Base-by-base conservation (phyloP, 2,113 vertebrate genomes). In the Romanogobio albipinnatus region DNA sequence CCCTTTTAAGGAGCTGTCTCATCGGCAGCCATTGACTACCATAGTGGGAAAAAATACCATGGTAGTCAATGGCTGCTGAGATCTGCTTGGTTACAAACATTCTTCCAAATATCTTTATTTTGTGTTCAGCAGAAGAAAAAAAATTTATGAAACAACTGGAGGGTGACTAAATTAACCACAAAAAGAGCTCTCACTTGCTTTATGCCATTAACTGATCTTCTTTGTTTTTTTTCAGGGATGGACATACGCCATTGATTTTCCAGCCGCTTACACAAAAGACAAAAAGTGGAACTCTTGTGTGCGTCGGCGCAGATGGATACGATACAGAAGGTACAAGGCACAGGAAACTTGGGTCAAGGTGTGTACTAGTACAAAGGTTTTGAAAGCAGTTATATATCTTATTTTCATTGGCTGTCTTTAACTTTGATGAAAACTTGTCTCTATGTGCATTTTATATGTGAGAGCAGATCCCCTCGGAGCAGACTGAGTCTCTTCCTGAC, bases 221-320 rank as follows among this genome's bases (percentile, higher is more conserved):
- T 86, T 17, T 83, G 24, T 62, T 0, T 87, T 29, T 29, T 76
- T 91, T 58, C 90, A 99, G 98, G 98, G 98, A 22, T 99, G 98
- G 98, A 97, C 95, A 0, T 99, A 99, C 0, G 95, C 97, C 90
- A 96, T 99, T 0, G 98, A 99, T 92, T 99, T 99, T 86, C 98
- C 98, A 0, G 97, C 97, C 85, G 94, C 94, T 82, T 99, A 99
- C 93, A 97, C 96, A 0, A 97, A 96, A 92, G 97, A 97, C 90
- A 99, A 98, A 90, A 97, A 94, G 86, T 99, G 98, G 98, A 99
- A 99, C 91, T 99, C 98, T 8, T 99, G 97, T 15, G 98, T 99
- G 83, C 94, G 98, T 85, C 96, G 98, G 53, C 93, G 97, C 77
- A 94, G 96, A 88, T 99, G 97, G 98, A 95, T 98, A 81, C 96